Evolutionary conservation across 1,140 invertebrate genomes (phyloP).

Genomic region (Polyergus mexicanus): DNA sequence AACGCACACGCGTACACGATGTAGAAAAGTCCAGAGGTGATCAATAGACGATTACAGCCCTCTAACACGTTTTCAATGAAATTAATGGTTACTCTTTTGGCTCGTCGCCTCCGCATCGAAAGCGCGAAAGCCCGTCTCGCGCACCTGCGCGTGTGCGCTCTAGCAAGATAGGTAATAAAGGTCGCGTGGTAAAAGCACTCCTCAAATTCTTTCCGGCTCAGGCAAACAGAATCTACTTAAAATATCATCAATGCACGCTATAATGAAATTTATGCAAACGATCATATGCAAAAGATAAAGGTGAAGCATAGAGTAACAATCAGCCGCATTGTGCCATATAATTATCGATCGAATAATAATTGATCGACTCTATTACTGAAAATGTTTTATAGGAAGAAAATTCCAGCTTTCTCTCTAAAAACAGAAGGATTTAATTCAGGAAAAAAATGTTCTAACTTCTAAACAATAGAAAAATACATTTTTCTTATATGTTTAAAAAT

Average conservation of each 20-base stretch:
- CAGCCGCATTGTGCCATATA: slow-evolving; percentile 1
- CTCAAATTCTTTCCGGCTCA: slow-evolving; percentile 47
- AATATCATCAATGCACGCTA: slow-evolving; percentile 27
- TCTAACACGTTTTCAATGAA: slow-evolving; percentile 58
- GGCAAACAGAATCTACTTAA: slow-evolving; percentile 50
- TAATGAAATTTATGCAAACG: slow-evolving; percentile 63
- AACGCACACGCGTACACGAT: slow-evolving; percentile 5
- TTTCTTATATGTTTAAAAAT: neutral
- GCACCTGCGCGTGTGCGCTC: slow-evolving; percentile 56
- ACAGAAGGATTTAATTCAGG: neutral
- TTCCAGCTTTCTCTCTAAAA: neutral
- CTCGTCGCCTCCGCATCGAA: slow-evolving; percentile 30
- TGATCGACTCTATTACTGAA: slow-evolving; percentile 17
- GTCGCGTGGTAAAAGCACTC: slow-evolving; percentile 52
- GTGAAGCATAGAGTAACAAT: slow-evolving; percentile 46
- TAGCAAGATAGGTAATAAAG: slow-evolving; percentile 49
- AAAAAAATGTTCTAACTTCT: neutral
- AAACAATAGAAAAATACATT: no score
- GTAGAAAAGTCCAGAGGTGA: slow-evolving; percentile 31
- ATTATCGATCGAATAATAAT: slow-evolving; percentile 45
- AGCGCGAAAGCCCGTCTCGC: slow-evolving; percentile 34
- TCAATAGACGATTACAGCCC: slow-evolving; percentile 51
- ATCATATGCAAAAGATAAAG: slow-evolving; percentile 60
- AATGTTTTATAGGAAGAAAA: neutral
- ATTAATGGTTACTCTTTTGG: slow-evolving; percentile 60